Evolutionary conservation across 1,140 invertebrate species (phyloP).

Genomic region (Wasmannia auropunctata): DNA sequence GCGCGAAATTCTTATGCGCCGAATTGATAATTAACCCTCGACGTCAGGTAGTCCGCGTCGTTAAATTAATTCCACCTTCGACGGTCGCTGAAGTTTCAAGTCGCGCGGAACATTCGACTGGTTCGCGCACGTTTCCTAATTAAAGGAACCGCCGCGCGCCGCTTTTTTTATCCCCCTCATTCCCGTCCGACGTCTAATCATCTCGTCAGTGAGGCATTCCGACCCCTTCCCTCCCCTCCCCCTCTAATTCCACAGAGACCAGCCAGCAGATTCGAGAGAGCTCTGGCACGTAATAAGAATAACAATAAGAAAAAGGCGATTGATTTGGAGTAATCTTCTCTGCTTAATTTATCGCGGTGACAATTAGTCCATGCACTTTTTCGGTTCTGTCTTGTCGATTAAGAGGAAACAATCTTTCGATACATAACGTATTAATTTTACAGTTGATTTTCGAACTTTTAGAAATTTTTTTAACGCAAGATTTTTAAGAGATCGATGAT

Average conservation of each 20-base stretch:
- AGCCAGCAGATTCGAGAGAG: constrained; percentile 9
- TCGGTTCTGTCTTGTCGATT: not conserved
- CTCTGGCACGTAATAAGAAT: constrained; percentile 39
- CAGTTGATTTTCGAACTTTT: not conserved
- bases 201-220: constrained; percentile 29
- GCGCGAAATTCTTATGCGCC: not conserved
- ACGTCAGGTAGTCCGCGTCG: not conserved
- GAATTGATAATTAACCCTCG: constrained; percentile 40
- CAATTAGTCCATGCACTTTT: constrained; percentile 48
- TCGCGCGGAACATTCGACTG: constrained; percentile 43
- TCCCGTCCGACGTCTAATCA: constrained; percentile 54
- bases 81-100: constrained; percentile 23
- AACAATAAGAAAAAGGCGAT: constrained; percentile 44
- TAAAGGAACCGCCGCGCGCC: constrained; percentile 25
- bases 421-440: constrained; percentile 27
- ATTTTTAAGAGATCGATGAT: not conserved
- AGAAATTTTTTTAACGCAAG: not conserved
- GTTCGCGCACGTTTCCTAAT: constrained; percentile 33
- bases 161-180: not conserved
- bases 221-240: not conserved
- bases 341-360: constrained; percentile 18
- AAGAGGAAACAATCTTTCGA: not conserved
- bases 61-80: constrained; percentile 50
- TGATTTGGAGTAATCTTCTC: not conserved
- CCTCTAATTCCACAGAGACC: constrained; percentile 34